Evolutionary conservation across 2,797 vertebrate species (phyloP), one percentile per base, ranked within the genome.

Genomic region (Lagodon rhomboides): DNA sequence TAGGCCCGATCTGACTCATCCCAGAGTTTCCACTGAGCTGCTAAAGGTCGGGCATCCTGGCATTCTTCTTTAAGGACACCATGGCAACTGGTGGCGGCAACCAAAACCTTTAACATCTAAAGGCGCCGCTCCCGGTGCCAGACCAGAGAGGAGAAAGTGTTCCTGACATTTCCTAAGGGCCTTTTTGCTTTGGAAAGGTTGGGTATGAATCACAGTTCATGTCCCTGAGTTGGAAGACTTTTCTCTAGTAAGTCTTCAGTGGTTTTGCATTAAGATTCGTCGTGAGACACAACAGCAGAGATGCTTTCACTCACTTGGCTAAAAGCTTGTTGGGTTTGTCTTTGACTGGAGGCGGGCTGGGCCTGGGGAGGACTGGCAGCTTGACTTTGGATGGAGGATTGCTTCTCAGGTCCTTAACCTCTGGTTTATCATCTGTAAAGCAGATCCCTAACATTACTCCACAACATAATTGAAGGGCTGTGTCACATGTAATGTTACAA

Each of bases 311-410:
- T 95, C 90, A 98, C 98, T 93, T 97, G 91, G 83, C 84, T 20
- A 68, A 49, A 75, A 75, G 10, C 43, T 80, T 77, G 2, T 11
- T 80, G 0, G 93, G 93, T 75, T 97, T 97, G 63, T 94, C 90
- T 91, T 97, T 98, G 81, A 95, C 78, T 3, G 94, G 95, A 44
- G 96, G 96, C 1, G 95, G 94, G 43, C 91, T 93, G 8, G 94
- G 87, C 61, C 95, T 97, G 89, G 89, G 95, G 76, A 91, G 46
- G 20, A 80, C 41, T 3, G 95, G 95, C 18, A 96, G 82, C 76
- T 94, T 95, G 83, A 95, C 80, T 94, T 94, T 98, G 80, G 89
- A 76, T 0, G 88, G 88, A 62, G 94, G 90, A 79, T 95, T 94
- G 84, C 89, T 96, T 70, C 83, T 93, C 2, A 94, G 79, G 77